Conservation (phyloP, 2,113 vertebrate species). For the Sminthopsis crassicaudata region DNA sequence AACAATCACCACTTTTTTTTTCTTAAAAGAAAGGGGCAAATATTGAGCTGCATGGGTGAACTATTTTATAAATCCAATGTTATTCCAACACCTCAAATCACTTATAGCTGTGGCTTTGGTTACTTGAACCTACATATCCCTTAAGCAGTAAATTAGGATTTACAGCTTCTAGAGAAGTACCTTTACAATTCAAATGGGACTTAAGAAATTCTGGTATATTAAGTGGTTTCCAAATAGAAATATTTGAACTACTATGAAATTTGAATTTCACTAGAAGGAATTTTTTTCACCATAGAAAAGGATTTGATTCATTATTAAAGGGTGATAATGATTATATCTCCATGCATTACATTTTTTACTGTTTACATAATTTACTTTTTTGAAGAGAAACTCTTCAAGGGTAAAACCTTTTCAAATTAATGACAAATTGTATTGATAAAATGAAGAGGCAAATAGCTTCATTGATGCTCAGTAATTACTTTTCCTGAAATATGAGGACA, state of each 20-base stretch:
- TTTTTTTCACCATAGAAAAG: background rate
- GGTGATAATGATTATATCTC: background rate
- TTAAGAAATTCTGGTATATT: constrained; percentile 17
- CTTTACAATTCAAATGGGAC: background rate
- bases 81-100: background rate
- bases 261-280: background rate
- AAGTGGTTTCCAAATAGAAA: constrained; percentile 1
- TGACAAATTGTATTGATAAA: background rate
- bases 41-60: background rate
- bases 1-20: background rate
- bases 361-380: background rate
- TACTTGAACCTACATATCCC: background rate
- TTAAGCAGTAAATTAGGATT: background rate
- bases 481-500: background rate
- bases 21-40: background rate
- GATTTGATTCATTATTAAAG: background rate
- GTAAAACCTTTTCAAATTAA: background rate
- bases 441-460: background rate
- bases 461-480: background rate
- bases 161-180: background rate
- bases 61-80: background rate
- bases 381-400: background rate
- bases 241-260: background rate
- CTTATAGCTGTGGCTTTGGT: background rate
- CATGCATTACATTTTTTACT: background rate